Conservation (phyloP, 2,888 invertebrate genomes). For the Drosophila mulleri region DNA sequence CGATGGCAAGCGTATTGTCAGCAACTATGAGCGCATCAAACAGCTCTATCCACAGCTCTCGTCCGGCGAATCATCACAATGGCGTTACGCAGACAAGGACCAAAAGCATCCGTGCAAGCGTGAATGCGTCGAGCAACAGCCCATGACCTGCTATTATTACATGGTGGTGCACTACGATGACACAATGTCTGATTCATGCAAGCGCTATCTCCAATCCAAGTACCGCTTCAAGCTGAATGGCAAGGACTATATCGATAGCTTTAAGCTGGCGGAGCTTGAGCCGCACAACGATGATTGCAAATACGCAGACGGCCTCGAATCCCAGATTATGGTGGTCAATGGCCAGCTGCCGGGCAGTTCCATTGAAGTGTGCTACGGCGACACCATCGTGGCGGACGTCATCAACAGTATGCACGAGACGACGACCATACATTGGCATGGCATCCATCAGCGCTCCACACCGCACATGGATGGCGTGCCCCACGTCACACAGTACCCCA, state of each 20-base stretch:
- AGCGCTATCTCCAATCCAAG: constrained; percentile 70
- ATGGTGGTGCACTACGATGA: constrained; percentile 82
- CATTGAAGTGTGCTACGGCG: constrained; percentile 82
- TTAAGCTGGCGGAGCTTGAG: constrained; percentile 43
- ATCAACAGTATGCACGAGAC: constrained; percentile 81
- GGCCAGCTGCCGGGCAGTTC: constrained; percentile 75
- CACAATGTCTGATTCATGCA: constrained; percentile 79
- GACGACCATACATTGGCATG: constrained; percentile 83
- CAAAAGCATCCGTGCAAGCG: constrained; percentile 81
- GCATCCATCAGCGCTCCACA: constrained; percentile 76
- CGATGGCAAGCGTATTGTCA: constrained; percentile 63
- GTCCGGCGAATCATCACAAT: constrained; percentile 63
- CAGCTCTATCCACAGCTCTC: constrained; percentile 70
- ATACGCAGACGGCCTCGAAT: constrained; percentile 78
- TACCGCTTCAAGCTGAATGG: constrained; percentile 70
- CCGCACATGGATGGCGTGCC: constrained; percentile 84
- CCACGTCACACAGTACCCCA: constrained; percentile 83
- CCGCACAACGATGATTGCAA: constrained; percentile 71
- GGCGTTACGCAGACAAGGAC: constrained; percentile 69
- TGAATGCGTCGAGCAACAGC: constrained; percentile 68
- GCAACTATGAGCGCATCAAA: constrained; percentile 72
- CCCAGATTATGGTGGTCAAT: constrained; percentile 79
- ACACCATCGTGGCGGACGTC: constrained; percentile 81
- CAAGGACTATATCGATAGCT: constrained; percentile 70
- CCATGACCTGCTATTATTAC: constrained; percentile 82